Evolutionary conservation across 2,113 vertebrate genomes (phyloP).

Genomic region (Montifringilla adamsi): DNA sequence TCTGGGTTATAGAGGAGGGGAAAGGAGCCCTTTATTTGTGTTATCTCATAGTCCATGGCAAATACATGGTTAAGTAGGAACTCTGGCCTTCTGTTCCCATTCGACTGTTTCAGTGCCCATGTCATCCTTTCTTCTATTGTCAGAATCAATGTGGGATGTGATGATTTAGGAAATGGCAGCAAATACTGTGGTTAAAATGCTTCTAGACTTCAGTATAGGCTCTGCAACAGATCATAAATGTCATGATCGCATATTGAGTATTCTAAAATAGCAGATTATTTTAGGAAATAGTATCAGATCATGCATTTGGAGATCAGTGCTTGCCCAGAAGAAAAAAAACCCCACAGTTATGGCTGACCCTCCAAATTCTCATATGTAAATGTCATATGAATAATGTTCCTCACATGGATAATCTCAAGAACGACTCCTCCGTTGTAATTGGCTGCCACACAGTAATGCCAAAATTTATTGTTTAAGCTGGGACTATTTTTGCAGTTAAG

Average conservation of each 20-base stretch:
- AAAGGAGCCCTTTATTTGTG: not conserved
- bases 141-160: constrained; percentile 20
- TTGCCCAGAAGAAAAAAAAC: not conserved
- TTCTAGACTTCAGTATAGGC: constrained; percentile 4
- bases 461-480: not conserved
- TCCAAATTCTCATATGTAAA: constrained; percentile 20
- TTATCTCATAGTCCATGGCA: not conserved
- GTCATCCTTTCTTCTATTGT: constrained; percentile 5
- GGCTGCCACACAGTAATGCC: not conserved
- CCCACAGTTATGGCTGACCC: not conserved
- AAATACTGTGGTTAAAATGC: constrained; percentile 13
- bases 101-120: not conserved
- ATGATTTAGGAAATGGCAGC: constrained; percentile 53
- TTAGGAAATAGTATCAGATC: constrained; percentile 47
- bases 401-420: constrained; percentile 7
- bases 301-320: not conserved
- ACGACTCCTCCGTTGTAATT: not conserved
- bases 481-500: not conserved
- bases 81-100: not conserved
- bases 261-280: constrained; percentile 52
- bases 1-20: not conserved
- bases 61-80: not conserved
- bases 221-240: constrained; percentile 60
- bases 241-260: not conserved
- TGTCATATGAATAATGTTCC: constrained; percentile 14